Evolutionary conservation across 2,797 vertebrate genomes (phyloP).

Genomic region (Pygocentrus nattereri): DNA sequence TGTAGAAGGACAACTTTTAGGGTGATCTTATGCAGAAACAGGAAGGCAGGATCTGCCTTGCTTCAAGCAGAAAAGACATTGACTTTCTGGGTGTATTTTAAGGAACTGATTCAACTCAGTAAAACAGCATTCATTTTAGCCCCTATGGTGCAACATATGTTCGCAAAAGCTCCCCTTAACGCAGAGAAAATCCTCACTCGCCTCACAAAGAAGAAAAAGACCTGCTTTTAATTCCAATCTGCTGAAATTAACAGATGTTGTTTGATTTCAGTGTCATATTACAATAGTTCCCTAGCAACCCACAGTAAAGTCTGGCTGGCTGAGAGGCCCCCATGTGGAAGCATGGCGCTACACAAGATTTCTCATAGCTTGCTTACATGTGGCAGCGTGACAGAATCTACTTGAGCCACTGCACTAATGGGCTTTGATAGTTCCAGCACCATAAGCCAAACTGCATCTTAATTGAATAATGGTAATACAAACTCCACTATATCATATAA

Average conservation of each 20-base stretch:
- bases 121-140: neutral
- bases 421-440: constrained; percentile 47
- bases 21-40: neutral
- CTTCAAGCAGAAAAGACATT: neutral
- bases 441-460: constrained; percentile 48
- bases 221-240: constrained; percentile 37
- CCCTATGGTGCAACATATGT: neutral
- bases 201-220: neutral
- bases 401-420: constrained; percentile 43
- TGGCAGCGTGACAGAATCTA: constrained; percentile 33
- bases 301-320: constrained; percentile 18
- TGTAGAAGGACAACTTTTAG: neutral
- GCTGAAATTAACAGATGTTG: constrained; percentile 39
- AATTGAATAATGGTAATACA: constrained; percentile 57
- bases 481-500: constrained; percentile 57
- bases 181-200: neutral
- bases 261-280: constrained; percentile 14
- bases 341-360: constrained; percentile 12
- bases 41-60: neutral
- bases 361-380: constrained; percentile 28
- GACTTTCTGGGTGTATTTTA: neutral
- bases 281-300: constrained; percentile 34
- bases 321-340: constrained; percentile 34
- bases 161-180: neutral
- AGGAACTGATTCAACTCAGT: neutral